Evolutionary conservation across 2,888 invertebrate genomes (phyloP), one percentile per base, ranked within the genome.

Genomic region (Drosophila eohydei): DNA sequence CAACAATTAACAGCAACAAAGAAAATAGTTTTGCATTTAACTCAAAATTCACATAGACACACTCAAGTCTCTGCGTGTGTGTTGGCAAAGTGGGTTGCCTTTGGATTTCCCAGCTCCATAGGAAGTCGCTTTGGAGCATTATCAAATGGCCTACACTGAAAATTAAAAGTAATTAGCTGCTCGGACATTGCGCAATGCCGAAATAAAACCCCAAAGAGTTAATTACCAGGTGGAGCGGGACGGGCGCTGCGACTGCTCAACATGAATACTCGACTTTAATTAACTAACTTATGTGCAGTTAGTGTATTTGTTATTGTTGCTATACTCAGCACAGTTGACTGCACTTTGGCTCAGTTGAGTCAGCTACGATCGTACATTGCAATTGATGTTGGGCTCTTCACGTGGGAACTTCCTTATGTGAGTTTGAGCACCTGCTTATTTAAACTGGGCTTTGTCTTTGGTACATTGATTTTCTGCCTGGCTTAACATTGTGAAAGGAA

Each of bases 121-220:
- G 83, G 88, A 88, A 83, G 88, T 88, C 16, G 57, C 57, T 16
- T 52, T 58, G n/a, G 32, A 50, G 58, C 55, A 51, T 57, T 84
- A 73, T 74, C 78, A 83, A 77, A 72, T 83, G 82, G 83, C 77
- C 73, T 69, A 80, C 77, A 80, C 88, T 74, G 75, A 80, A 84
- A 88, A 88, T 80, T 62, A 88, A 83, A 72, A 66, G 75, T 72
- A 84, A 83, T 85, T 85, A 80, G 74, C 83, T 73, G 65, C 40
- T 66, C 46, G 43, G 32, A 26, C 57, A 38, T 88, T 88, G 77
- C 70, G 77, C 60, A 84, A 84, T 74, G 38, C 34, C 41, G 68
- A 78, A 63, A 71, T 48, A 52, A 62, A 52, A 41, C 38, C 63
- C 66, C 40, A 34, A 62, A 71, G 28, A 73, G 73, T 74, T 74